phyloP scores from a whole-genome alignment of 2,113 vertebrate species.

The Callithrix jacchus region DNA sequence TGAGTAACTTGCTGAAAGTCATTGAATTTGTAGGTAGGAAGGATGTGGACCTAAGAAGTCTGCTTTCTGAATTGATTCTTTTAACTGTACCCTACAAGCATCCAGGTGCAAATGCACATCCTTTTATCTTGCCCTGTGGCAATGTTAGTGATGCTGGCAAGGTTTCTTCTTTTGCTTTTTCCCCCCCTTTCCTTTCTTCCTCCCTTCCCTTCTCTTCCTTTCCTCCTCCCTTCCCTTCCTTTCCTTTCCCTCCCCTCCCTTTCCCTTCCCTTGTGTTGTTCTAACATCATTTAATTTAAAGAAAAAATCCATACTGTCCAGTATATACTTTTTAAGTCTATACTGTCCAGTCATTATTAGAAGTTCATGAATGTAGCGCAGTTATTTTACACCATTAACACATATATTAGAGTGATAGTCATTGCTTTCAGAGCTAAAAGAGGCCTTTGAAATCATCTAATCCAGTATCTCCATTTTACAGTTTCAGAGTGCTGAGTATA shows the following conservation, averaged over 20 bases:
- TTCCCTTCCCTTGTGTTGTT: background rate
- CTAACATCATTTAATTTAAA: background rate
- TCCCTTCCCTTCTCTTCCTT: no score
- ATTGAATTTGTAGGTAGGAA: background rate
- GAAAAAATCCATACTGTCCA: background rate
- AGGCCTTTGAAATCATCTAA: background rate
- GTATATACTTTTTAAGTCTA: background rate
- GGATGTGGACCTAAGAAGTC: no score
- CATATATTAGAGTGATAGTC: background rate
- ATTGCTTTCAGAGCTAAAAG: background rate
- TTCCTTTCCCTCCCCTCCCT: background rate
- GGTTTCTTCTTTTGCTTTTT: background rate
- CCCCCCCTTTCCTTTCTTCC: fast-evolving
- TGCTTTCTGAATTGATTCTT: background rate
- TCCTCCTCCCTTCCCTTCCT: background rate
- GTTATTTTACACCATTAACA: background rate
- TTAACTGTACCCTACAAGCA: background rate
- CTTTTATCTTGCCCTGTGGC: background rate
- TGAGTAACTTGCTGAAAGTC: background rate
- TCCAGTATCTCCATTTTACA: background rate
- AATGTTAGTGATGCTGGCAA: background rate
- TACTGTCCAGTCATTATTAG: background rate
- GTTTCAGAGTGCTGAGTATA: background rate
- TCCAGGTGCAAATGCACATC: no score
- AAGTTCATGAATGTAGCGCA: background rate